Percentiles rank a stretch among this genome's conserved stretches.
phyloP scores from a whole-genome alignment of 2,113 vertebrate genomes.

The Mormoops blainvillei region DNA sequence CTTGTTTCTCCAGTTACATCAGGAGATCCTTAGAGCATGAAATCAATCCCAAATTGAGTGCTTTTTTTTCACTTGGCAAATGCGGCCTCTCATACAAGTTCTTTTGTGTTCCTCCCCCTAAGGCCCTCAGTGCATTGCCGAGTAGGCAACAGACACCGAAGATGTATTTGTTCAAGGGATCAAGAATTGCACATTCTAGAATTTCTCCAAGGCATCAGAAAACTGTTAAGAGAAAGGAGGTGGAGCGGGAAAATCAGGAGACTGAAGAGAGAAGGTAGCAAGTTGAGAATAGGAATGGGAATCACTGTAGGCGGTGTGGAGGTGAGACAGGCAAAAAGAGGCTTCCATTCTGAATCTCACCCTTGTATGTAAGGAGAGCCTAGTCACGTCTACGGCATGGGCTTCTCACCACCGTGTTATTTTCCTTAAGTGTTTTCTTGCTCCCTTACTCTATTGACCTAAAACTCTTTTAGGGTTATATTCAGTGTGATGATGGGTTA shows the following conservation, averaged over 20 bases:
- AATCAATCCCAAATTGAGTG: neutral
- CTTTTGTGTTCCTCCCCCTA: neutral
- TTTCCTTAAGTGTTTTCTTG: neutral
- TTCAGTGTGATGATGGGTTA: neutral
- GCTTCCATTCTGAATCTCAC: neutral
- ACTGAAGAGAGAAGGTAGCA: neutral
- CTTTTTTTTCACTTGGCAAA: neutral
- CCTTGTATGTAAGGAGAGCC: neutral
- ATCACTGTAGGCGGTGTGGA: neutral
- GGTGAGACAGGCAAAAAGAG: neutral
- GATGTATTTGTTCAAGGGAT: constrained; percentile 14
- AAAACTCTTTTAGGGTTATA: neutral
- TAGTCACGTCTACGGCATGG: rapidly evolving
- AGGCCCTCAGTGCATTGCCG: neutral
- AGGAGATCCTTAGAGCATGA: neutral
- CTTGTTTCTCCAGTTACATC: neutral
- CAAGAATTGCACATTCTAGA: neutral
- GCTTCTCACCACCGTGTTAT: neutral
- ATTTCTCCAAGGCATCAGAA: constrained; percentile 5
- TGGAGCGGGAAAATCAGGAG: neutral
- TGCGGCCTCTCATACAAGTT: neutral
- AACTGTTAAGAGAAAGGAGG: neutral
- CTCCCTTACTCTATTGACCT: neutral
- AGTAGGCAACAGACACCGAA: neutral
- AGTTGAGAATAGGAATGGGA: neutral